A percentile compares a stretch with the other conserved stretches of the same genome.
These are phyloP conservation scores for Phaenicophaeus curvirostris DNA, from an alignment of 2,797 vertebrate genomes.

Conservation along the genomic window DNA sequence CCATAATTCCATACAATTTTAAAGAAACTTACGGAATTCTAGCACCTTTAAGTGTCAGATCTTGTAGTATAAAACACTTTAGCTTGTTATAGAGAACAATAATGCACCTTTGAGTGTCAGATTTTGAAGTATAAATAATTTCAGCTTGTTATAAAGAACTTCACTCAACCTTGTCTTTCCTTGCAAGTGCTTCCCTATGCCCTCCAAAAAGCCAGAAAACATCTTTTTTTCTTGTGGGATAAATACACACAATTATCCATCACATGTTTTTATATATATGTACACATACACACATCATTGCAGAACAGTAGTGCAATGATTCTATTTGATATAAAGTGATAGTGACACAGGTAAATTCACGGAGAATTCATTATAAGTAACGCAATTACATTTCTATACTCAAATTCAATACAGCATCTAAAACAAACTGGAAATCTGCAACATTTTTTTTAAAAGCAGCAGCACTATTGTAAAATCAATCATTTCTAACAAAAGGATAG, in stretches of 20 bases:
- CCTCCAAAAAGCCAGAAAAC: background rate
- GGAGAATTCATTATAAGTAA: background rate
- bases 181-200: background rate
- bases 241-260: background rate
- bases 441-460: background rate
- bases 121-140: background rate
- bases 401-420: background rate
- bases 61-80: background rate
- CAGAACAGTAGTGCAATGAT: background rate
- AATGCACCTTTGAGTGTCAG: background rate
- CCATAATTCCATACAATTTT: background rate
- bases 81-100: background rate
- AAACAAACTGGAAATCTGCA: background rate
- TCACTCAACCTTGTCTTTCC: background rate
- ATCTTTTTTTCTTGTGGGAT: background rate
- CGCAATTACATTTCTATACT: background rate
- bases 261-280: accelerated
- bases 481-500: background rate
- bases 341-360: background rate
- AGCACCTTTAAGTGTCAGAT: background rate
- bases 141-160: background rate
- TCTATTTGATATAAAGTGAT: background rate
- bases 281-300: too few species aligned
- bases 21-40: background rate
- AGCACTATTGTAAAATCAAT: background rate